phyloP scores from a whole-genome alignment of 2,797 vertebrate species.

The Emys orbicularis region DNA sequence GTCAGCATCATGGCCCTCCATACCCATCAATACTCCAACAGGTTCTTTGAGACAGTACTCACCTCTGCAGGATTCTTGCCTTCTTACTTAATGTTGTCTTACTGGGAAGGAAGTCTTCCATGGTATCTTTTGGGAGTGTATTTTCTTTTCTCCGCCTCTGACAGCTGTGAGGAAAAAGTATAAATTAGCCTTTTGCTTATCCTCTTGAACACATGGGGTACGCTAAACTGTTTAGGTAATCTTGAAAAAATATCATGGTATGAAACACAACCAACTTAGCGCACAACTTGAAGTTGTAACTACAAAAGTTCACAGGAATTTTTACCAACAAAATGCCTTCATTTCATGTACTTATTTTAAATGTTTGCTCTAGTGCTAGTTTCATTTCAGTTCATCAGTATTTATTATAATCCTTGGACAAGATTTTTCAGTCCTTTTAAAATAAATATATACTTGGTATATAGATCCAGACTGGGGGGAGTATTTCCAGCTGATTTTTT shows the following conservation, averaged over 20 bases:
- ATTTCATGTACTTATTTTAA: rapidly evolving
- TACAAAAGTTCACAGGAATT: not conserved
- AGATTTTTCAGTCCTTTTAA: rapidly evolving
- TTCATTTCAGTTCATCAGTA: rapidly evolving
- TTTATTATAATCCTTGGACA: not conserved
- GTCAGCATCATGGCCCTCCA: not conserved
- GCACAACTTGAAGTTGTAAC: not conserved
- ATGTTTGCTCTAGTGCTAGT: rapidly evolving
- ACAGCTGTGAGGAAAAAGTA: not conserved
- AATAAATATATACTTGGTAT: not conserved
- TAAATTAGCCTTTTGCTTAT: not conserved
- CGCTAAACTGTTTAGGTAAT: not conserved
- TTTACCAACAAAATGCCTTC: not conserved
- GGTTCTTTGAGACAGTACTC: not conserved
- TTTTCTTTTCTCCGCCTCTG: not conserved
- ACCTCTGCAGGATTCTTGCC: not conserved
- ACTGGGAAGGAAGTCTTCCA: not conserved
- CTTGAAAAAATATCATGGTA: not conserved
- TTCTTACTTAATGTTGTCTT: not conserved
- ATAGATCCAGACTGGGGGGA: not conserved
- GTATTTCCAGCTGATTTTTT: not conserved
- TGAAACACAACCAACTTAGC: too few relatives aligned
- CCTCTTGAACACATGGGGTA: not conserved
- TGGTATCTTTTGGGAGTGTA: not conserved
- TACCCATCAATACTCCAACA: not conserved